Evolutionary conservation across 2,113 vertebrate genomes (phyloP).

Genomic region (Saguinus imperator): DNA sequence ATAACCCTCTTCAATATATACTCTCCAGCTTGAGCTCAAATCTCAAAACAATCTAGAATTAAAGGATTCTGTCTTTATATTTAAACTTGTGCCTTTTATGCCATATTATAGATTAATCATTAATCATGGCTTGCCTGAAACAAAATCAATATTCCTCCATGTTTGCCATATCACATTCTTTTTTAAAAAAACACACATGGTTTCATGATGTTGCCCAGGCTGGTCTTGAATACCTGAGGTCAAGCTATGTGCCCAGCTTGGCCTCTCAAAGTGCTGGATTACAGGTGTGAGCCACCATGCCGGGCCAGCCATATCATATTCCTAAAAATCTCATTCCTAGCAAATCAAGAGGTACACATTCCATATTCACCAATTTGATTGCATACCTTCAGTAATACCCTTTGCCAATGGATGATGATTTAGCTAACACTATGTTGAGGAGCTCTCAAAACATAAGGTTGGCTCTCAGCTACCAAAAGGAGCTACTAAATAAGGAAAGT

Average conservation of each 20-base stretch:
- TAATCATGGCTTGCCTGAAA: neutral
- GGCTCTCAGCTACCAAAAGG: neutral
- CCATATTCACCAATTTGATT: neutral
- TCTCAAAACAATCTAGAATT: neutral
- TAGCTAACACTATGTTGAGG: neutral
- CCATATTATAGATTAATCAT: neutral
- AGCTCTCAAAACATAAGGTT: neutral
- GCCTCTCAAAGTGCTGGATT: neutral
- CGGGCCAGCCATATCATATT: neutral
- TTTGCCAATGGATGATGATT: neutral
- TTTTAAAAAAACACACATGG: neutral
- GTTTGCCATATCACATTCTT: neutral
- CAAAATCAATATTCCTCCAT: neutral
- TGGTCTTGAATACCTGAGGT: neutral
- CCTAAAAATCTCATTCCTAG: slow-evolving; percentile 17
- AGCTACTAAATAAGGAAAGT: slow-evolving; percentile 9
- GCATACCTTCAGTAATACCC: neutral
- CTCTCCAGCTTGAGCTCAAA: neutral
- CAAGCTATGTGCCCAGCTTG: neutral
- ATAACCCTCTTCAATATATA: neutral
- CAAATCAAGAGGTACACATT: neutral
- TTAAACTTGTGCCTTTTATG: neutral
- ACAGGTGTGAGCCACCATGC: no score
- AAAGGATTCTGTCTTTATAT: neutral
- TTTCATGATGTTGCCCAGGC: neutral